Conservation (phyloP, 2,113 vertebrate genomes). For the Etheostoma spectabile region DNA sequence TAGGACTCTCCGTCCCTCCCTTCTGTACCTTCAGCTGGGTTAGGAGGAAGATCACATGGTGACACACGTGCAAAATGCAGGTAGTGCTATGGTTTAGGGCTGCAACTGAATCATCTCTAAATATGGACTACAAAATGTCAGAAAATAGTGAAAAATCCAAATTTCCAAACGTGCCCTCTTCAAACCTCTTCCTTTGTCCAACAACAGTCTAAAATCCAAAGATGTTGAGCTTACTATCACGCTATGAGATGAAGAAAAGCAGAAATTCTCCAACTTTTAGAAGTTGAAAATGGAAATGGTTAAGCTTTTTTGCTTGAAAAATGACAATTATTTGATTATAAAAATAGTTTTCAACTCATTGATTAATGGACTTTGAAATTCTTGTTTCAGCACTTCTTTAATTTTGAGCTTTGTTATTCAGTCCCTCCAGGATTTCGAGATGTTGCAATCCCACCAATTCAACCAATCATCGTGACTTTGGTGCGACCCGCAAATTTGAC, state of each 20-base stretch:
- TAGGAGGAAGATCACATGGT: background rate
- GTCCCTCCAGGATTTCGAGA: too few species aligned
- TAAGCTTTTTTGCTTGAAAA: background rate
- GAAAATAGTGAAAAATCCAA: background rate
- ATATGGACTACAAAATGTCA: background rate
- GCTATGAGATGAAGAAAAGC: background rate
- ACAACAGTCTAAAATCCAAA: background rate
- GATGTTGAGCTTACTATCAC: background rate
- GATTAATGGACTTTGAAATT: background rate
- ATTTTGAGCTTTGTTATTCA: background rate
- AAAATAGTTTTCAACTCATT: background rate
- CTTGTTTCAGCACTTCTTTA: background rate
- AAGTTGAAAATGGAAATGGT: background rate
- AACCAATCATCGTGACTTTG: too few species aligned
- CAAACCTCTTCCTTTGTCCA: background rate
- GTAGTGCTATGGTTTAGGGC: background rate
- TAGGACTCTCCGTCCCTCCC: slow-evolving; percentile 13
- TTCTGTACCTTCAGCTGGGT: slow-evolving; percentile 34
- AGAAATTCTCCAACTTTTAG: background rate
- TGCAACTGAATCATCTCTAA: background rate
- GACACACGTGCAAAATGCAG: background rate
- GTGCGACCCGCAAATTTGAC: too few species aligned
- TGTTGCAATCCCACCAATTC: too few species aligned
- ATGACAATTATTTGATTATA: background rate
- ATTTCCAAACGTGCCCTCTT: background rate